phyloP scores from a whole-genome alignment of 2,797 vertebrate genomes.

The Tokudaia tokunoshimensis region DNA sequence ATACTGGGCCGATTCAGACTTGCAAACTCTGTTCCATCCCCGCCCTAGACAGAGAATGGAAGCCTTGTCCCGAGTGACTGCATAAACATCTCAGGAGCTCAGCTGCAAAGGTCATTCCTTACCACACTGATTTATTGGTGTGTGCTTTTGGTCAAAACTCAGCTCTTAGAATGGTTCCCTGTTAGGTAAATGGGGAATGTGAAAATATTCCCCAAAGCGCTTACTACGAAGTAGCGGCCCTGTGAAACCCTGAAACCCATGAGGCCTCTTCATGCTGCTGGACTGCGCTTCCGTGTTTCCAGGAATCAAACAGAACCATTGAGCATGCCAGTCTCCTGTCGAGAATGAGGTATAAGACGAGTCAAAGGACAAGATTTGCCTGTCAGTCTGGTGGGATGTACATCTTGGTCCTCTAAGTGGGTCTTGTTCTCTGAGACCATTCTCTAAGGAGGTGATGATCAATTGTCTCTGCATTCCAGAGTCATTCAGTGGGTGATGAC shows the following conservation, averaged over 20 bases:
- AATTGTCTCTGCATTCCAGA: neutral
- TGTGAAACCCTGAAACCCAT: neutral
- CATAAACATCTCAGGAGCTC: conserved; percentile 33
- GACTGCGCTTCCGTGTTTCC: neutral
- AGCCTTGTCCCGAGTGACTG: neutral
- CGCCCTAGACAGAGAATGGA: neutral
- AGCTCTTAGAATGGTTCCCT: conserved; percentile 4
- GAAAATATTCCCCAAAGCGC: conserved; percentile 22
- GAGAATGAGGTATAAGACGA: neutral
- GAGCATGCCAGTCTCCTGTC: neutral
- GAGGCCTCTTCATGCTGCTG: neutral
- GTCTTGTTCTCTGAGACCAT: neutral
- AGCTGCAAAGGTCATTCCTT: neutral
- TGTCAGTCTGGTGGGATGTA: neutral
- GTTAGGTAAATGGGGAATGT: conserved; percentile 13
- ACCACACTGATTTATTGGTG: neutral
- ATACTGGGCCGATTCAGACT: conserved; percentile 9
- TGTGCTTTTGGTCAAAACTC: neutral
- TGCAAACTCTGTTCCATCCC: neutral
- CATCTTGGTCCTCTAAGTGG: fast-evolving
- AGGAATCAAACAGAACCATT: neutral
- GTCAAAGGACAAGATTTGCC: neutral
- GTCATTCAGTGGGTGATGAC: too few relatives aligned
- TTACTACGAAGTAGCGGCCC: neutral
- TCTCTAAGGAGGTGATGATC: fast-evolving